Percentiles rank a stretch among this genome's conserved stretches.
These are phyloP conservation scores for Panagrolaimus sp. DNA, from an alignment of 1,140 invertebrate species.

Conservation along the genomic window DNA sequence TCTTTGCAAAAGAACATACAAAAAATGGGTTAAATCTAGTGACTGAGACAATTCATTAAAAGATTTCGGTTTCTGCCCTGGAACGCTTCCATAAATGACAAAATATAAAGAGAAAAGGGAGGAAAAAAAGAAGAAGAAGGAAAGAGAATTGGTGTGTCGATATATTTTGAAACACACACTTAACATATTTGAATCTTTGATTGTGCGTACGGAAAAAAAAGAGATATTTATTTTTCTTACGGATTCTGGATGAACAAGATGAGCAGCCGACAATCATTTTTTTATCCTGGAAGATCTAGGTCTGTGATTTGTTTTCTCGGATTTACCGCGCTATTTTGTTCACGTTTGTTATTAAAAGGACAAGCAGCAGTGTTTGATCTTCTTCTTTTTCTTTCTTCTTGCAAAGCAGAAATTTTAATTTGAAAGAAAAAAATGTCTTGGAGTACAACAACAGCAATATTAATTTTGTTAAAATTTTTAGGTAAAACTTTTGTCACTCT, in stretches of 20 bases:
- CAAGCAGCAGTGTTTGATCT: too few species aligned
- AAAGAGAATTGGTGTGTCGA: neutral
- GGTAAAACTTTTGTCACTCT: neutral
- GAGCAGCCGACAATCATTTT: neutral
- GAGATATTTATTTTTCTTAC: neutral
- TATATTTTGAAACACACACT: neutral
- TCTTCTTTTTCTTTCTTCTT: too few species aligned
- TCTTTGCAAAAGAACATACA: too few species aligned
- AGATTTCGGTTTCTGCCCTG: slow-evolving; percentile 10
- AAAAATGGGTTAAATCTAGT: slow-evolving; percentile 7
- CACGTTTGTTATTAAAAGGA: neutral
- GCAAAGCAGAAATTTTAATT: neutral
- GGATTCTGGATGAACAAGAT: slow-evolving; percentile 6
- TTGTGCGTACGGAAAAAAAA: neutral
- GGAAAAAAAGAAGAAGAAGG: neutral
- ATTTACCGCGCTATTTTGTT: slow-evolving; percentile 1
- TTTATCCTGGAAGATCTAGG: slow-evolving; percentile 4
- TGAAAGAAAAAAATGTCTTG: neutral
- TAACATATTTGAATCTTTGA: neutral
- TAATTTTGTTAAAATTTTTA: slow-evolving; percentile 12
- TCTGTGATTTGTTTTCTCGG: slow-evolving; percentile 18
- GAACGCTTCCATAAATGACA: slow-evolving; percentile 12
- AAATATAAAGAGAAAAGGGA: neutral
- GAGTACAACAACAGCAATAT: neutral
- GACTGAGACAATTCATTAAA: slow-evolving; percentile 15